Percentiles rank a stretch among this genome's conserved stretches.
Evolutionary conservation across 2,113 vertebrate species (phyloP).

Genomic region (Bathybates hornii): DNA sequence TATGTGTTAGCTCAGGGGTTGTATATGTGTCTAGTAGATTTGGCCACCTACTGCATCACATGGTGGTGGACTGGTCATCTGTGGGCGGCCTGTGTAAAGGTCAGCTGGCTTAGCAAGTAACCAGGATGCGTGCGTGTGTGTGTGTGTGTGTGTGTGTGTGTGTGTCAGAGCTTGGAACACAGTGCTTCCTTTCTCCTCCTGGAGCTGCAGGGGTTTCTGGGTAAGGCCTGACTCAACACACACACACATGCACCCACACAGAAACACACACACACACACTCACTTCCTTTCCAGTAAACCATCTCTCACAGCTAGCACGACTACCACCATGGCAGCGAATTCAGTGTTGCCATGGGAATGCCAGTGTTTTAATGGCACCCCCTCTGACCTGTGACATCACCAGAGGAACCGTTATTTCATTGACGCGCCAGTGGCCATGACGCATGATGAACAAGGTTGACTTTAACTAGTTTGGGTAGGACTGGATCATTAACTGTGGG

Average conservation of each 20-base stretch:
- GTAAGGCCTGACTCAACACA: constrained; percentile 67
- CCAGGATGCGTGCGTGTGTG: constrained; percentile 20
- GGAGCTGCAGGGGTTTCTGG: constrained; percentile 46
- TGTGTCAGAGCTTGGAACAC: constrained; percentile 55
- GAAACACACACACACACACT: background rate
- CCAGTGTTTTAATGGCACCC: constrained; percentile 37
- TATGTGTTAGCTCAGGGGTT: background rate
- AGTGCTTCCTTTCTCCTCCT: constrained; percentile 55
- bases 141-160: background rate
- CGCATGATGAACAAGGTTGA: constrained; percentile 19
- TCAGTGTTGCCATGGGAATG: constrained; percentile 37
- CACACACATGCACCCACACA: background rate
- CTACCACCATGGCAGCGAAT: constrained; percentile 41
- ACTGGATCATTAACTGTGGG: constrained; percentile 8
- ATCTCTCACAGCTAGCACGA: constrained; percentile 24
- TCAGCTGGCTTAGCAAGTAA: constrained; percentile 57
- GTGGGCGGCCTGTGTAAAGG: constrained; percentile 64
- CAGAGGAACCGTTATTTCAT: constrained; percentile 12
- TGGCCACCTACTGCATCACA: constrained; percentile 37
- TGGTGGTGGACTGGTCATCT: constrained; percentile 35
- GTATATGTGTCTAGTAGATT: constrained; percentile 1
- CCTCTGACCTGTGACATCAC: constrained; percentile 56
- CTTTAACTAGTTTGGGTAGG: background rate
- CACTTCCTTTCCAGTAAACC: constrained; percentile 62
- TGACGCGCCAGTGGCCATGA: constrained; percentile 30